Evolutionary conservation across 1,140 invertebrate genomes (phyloP), one percentile per base, ranked within the genome.

Genomic region (Bemisia tabaci): DNA sequence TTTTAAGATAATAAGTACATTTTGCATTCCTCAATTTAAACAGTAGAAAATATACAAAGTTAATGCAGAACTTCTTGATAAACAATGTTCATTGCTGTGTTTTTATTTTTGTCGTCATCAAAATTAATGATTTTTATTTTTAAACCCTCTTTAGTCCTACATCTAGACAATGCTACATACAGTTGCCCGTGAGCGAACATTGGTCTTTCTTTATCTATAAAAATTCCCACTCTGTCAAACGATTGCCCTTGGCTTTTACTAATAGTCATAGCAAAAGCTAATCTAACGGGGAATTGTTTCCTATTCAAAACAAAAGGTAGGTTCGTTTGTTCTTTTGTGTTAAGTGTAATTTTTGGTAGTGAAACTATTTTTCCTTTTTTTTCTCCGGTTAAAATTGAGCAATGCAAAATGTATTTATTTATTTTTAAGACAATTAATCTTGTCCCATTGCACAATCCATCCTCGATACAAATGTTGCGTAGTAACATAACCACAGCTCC

Each of bases 201-300:
- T 26, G 68, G 68, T 39, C 33, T 5, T 9, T 48, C 17, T 48
- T 22, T 33, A 9, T 22, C 1, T 27, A 69, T 24, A 62, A 59
- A 69, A 22, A 69, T 22, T 0, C 68, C 68, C 24, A 67, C 61
- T 12, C 60, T 60, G 26, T 65, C 26, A 64, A 69, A 67, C 12
- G 68, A 65, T 68, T 69, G 68, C 5, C 68, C 66, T 63, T 69
- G 66, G n/a, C 75, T 75, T 73, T 83, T 82, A 68, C 80, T 82
- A 61, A 80, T 79, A 26, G 78, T 80, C 75, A 82, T 78, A 21
- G 78, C 77, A 73, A 83, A 84, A 11, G 80, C 78, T 1, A 82
- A 69, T 61, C 70, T 63, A 25, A 79, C 68, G 62, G 78, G 75
- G 73, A 81, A 79, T 23, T 25, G 23, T 21, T 23, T 25, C 25